Conservation (phyloP, 2,888 invertebrate species). For the Archaeoteleia sp. region DNA sequence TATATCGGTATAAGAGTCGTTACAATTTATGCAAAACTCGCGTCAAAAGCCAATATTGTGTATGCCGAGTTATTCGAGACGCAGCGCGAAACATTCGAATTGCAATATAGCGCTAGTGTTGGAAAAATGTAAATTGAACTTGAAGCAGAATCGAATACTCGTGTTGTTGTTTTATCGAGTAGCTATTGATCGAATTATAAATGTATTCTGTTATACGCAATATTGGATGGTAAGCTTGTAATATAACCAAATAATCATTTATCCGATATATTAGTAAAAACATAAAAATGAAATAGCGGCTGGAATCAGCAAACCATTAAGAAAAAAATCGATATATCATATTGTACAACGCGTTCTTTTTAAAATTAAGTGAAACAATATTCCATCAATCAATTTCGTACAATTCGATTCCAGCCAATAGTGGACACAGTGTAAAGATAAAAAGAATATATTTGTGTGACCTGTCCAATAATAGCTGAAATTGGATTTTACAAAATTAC, state of each 20-base stretch:
- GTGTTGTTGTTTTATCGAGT: constrained; percentile 48
- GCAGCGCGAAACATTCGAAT: constrained; percentile 42
- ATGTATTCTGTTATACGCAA: constrained; percentile 23
- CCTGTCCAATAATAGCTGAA: too few relatives aligned
- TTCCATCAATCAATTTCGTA: too few relatives aligned
- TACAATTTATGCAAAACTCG: constrained; percentile 43
- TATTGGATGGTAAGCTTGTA: constrained; percentile 40
- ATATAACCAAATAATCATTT: constrained; percentile 22
- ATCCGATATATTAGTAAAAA: too few relatives aligned
- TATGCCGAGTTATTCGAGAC: constrained; percentile 41
- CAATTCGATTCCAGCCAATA: too few relatives aligned
- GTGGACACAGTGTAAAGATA: too few relatives aligned
- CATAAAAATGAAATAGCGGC: too few relatives aligned
- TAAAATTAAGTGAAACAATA: too few relatives aligned
- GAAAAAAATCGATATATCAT: too few relatives aligned
- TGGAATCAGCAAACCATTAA: too few relatives aligned
- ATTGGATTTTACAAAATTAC: too few relatives aligned
- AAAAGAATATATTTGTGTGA: too few relatives aligned
- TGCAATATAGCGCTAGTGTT: constrained; percentile 37
- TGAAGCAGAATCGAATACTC: constrained; percentile 43
- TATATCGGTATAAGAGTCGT: constrained; percentile 16
- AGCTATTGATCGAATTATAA: constrained; percentile 46
- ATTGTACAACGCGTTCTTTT: too few relatives aligned
- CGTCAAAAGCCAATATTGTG: constrained; percentile 46
- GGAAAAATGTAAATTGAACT: constrained; percentile 50